Conservation (phyloP, 2,888 invertebrate genomes). For the Pycnomerus fuliginosus region DNA sequence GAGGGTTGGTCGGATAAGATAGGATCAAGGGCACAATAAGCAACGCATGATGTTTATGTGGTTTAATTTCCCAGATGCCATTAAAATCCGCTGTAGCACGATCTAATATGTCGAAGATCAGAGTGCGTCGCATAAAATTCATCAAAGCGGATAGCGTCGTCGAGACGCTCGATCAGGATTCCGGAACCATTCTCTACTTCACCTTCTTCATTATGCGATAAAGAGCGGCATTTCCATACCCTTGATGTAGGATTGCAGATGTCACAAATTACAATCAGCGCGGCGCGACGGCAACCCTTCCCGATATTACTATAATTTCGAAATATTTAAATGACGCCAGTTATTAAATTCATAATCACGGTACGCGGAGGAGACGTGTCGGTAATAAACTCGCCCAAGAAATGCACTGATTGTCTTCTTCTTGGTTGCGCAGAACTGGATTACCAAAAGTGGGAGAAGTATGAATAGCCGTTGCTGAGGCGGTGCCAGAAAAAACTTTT, state of each 20-base stretch:
- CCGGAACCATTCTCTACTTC: constrained; percentile 37
- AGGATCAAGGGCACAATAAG: constrained; percentile 45
- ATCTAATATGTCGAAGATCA: constrained; percentile 48
- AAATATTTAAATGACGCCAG: constrained; percentile 18
- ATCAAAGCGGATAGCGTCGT: constrained; percentile 44
- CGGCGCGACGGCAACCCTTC: constrained; percentile 25
- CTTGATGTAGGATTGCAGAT: constrained; percentile 47
- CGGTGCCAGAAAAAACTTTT: constrained; percentile 50
- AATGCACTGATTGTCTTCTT: constrained; percentile 31
- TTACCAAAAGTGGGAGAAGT: constrained; percentile 41
- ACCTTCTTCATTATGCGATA: constrained; percentile 49
- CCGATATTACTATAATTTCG: constrained; percentile 26
- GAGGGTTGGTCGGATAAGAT: constrained; percentile 32
- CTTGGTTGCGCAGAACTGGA: constrained; percentile 41
- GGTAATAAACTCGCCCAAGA: constrained; percentile 4
- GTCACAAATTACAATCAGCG: constrained; percentile 44
- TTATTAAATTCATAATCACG: constrained; percentile 16
- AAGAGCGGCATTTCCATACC: constrained; percentile 46
- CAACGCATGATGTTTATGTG: constrained; percentile 51
- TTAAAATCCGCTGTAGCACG: constrained; percentile 49
- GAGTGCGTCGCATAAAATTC: constrained; percentile 49
- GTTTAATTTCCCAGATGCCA: constrained; percentile 53
- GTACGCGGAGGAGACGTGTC: constrained; percentile 6
- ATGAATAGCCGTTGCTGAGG: constrained; percentile 42
- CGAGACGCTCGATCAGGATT: constrained; percentile 34